phyloP scores from a whole-genome alignment of 2,113 vertebrate genomes.

The Echinops telfairi region DNA sequence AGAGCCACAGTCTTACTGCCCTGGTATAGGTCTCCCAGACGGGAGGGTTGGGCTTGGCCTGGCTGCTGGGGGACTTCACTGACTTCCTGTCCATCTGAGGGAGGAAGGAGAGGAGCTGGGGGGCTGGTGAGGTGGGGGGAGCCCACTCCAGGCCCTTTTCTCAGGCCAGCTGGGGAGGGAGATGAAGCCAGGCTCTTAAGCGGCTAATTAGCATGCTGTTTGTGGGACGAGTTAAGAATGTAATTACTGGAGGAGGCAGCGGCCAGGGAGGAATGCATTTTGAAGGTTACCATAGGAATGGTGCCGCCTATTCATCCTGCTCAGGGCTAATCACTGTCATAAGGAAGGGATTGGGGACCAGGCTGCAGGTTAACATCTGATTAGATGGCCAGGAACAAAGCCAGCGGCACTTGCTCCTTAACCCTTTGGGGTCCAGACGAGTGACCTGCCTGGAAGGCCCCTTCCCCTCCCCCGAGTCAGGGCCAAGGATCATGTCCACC shows the following conservation, averaged over 20 bases:
- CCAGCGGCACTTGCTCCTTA: constrained; percentile 87
- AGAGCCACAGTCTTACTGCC: neutral
- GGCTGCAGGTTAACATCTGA: constrained; percentile 89
- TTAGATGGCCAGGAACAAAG: constrained; percentile 88
- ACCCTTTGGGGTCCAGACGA: constrained; percentile 86
- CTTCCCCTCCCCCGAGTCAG: neutral
- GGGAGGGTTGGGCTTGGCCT: neutral
- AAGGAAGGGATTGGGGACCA: constrained; percentile 95
- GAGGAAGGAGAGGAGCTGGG: constrained; percentile 26
- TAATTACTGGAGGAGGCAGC: constrained; percentile 90
- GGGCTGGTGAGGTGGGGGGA: constrained; percentile 32
- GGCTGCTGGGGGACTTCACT: neutral
- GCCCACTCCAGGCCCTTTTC: constrained; percentile 81
- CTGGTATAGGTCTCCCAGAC: neutral
- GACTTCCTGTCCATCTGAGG: neutral
- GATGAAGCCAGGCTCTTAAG: constrained; percentile 86
- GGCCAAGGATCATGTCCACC: neutral
- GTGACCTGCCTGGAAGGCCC: neutral
- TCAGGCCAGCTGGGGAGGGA: constrained; percentile 84
- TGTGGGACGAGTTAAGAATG: constrained; percentile 94
- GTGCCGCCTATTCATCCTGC: constrained; percentile 89
- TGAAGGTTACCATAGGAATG: constrained; percentile 92
- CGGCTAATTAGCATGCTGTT: constrained; percentile 92
- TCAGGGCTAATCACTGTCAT: constrained; percentile 96
- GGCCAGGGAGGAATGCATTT: constrained; percentile 88